These are phyloP conservation scores for Apus apus DNA, from an alignment of 2,113 vertebrate species.

Conservation along the genomic window DNA sequence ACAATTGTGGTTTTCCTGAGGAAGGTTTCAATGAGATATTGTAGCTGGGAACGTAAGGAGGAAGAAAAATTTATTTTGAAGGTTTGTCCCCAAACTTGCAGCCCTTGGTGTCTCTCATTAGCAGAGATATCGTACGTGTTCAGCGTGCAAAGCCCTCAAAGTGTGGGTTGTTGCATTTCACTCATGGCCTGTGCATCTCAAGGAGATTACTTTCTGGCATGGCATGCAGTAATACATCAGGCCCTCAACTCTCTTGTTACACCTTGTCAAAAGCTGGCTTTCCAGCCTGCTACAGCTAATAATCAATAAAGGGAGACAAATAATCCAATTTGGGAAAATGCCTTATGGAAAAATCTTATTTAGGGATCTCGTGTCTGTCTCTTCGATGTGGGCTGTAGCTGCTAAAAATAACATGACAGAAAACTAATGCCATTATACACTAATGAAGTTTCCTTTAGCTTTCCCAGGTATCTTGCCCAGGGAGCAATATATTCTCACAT, in stretches of 20 bases:
- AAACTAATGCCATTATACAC: neutral
- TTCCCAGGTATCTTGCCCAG: neutral
- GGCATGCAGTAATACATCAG: neutral
- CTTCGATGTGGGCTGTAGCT: neutral
- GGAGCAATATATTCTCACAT: neutral
- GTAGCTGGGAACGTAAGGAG: neutral
- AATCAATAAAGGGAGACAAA: neutral
- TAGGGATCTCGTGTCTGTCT: neutral
- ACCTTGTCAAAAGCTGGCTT: neutral
- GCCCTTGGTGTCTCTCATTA: neutral
- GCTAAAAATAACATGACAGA: neutral
- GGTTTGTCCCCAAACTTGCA: neutral
- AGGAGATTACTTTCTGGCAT: neutral
- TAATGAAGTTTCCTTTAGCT: neutral
- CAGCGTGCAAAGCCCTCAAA: neutral
- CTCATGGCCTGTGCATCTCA: neutral
- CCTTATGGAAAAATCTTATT: neutral
- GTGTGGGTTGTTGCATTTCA: neutral
- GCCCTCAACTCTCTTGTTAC: neutral
- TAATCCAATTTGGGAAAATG: neutral
- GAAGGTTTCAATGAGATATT: neutral
- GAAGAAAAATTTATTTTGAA: neutral
- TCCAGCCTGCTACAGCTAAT: neutral
- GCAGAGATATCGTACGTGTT: rapidly evolving
- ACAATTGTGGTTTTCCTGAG: neutral